Base-by-base conservation (phyloP, 1,140 invertebrate species). In the Psix sp. region DNA sequence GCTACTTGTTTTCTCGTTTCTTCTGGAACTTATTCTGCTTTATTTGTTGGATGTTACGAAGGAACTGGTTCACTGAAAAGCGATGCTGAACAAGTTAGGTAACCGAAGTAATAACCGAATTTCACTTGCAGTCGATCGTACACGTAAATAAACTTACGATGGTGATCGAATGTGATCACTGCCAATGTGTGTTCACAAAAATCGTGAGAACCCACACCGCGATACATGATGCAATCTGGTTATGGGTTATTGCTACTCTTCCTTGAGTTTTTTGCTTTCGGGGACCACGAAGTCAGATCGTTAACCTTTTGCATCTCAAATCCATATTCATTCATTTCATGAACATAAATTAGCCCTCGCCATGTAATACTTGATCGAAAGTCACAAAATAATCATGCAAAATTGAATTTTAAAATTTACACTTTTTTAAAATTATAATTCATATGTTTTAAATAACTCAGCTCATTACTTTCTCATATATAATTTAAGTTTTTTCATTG, bases 101-200 rank as follows among this genome's bases (percentile, higher is more conserved):
- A 80, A 80, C 77, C 59, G 43, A 75, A 72, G 78, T 77, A 80
- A 80, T 80, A 63, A 48, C 63, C 70, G 67, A 80, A 80, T 80
- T 80, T 80, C 76, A 76, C 78, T 80, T 77, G 73, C 73, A 74
- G 67, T 79, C 68, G 59, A 59, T 74, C 74, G 59, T 68, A 66
- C 68, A 67, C 62, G 67, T 60, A 73, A 67, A 62, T 63, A 66
- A 71, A 71, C 56, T 62, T 52, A 42, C 48, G 40, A 54, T 51
- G 43, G 33, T 66, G 62, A 71, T 71, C 66, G 57, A 76, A 76
- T 76, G 63, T 76, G 62, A 71, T 71, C 56, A 46, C 51, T 52
- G 36, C 56, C 42, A 17, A 68, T 68, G 57, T 63, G 62, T 57
- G 51, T 74, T 68, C 71, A 51, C 67, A 43, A 76, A 71, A 76